Evolutionary conservation across 2,113 vertebrate genomes (phyloP).

Genomic region (Prunella fulvescens): DNA sequence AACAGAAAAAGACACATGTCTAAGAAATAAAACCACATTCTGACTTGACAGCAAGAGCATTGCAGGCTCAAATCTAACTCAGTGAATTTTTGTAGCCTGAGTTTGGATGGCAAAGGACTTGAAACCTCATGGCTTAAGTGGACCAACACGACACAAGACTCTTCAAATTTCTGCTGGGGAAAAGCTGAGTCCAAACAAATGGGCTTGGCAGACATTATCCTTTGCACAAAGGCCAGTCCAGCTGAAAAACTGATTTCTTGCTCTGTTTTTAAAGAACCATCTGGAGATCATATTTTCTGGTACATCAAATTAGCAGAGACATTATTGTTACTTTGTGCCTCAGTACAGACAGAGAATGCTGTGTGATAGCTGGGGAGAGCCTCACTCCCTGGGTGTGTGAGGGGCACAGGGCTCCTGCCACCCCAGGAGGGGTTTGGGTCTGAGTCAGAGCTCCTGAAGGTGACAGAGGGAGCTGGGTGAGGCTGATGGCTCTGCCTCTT

Average conservation of each 20-base stretch:
- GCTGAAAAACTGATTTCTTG: not conserved
- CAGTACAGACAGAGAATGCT: accelerated
- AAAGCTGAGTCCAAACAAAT: not conserved
- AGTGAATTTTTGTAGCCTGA: not conserved
- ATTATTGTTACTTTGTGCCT: not conserved
- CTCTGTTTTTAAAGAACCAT: not conserved
- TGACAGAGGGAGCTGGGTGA: not conserved
- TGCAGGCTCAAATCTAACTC: not conserved
- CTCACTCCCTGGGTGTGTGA: accelerated
- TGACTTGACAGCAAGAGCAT: not conserved
- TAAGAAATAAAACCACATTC: not conserved
- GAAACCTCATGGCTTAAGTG: not conserved
- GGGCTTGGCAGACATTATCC: not conserved
- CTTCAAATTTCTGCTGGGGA: not conserved
- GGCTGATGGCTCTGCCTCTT: not conserved
- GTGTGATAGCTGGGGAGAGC: not conserved
- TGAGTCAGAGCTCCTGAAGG: not conserved
- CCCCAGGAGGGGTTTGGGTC: not conserved
- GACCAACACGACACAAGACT: not conserved
- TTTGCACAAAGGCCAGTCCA: not conserved
- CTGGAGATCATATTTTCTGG: not conserved
- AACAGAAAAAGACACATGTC: not conserved
- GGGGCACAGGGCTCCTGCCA: not conserved
- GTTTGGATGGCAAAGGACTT: not conserved
- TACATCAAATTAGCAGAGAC: not conserved